Percentiles rank a stretch among this genome's conserved stretches.
These are phyloP conservation scores for Myotis vivesi DNA, from an alignment of 2,797 vertebrate genomes.

Conservation along the genomic window DNA sequence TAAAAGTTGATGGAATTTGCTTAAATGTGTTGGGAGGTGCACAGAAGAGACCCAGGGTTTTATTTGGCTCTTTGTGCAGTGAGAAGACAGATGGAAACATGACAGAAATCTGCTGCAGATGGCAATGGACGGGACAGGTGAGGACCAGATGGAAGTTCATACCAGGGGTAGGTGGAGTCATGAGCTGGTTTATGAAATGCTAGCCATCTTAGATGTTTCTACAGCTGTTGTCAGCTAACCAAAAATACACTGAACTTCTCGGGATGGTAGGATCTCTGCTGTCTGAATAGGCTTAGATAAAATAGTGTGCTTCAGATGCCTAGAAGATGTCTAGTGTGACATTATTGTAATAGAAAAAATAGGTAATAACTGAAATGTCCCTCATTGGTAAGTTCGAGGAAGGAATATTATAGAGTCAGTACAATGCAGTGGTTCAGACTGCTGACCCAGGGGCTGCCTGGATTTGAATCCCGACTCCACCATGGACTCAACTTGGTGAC, in stretches of 20 bases:
- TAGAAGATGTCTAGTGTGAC: neutral
- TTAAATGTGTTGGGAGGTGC: neutral
- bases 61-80: neutral
- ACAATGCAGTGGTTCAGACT: neutral
- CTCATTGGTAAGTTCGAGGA: neutral
- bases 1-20: constrained; percentile 54
- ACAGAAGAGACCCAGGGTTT: constrained; percentile 27
- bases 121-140: constrained; percentile 77
- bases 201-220: constrained; percentile 79
- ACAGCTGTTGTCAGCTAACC: constrained; percentile 81
- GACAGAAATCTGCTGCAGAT: neutral
- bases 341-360: neutral
- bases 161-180: constrained; percentile 33
- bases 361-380: neutral
- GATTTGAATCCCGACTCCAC: neutral
- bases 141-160: constrained; percentile 75
- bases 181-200: constrained; percentile 53
- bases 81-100: neutral
- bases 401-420: neutral
- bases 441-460: neutral
- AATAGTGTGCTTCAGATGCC: constrained; percentile 58
- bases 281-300: constrained; percentile 52
- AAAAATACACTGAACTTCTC: constrained; percentile 68
- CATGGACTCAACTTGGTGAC: neutral
- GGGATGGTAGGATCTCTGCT: constrained; percentile 48